Evolutionary conservation across 2,888 invertebrate species (phyloP), one percentile per base, ranked within the genome.

Genomic region (Eilema sororculum): DNA sequence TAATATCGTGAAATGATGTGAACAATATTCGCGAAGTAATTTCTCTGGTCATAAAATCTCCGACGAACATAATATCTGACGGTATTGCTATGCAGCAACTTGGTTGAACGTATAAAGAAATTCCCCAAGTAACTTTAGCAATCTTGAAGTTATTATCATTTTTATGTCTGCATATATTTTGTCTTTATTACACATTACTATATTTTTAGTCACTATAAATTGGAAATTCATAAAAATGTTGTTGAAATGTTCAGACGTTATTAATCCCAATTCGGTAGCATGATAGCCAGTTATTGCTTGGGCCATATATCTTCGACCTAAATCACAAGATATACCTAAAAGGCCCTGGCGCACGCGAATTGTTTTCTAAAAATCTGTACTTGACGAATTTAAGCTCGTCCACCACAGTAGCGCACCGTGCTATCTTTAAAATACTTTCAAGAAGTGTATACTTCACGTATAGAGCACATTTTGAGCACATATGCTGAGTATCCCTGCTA

Each of bases 21-120:
- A 77, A 78, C 77, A 80, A 82, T 82, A 82, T 78, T 80, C 81
- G 73, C 77, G 73, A 77, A 82, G 81, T 82, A 80, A 80, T 82
- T 80, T 82, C 74, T 22, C 8, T 41, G 77, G 71, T 80, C 83
- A 70, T 81, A 80, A 80, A 81, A 81, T 78, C 73, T 74, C 67
- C 77, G 73, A 74, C 66, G 75, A 72, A 75, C 73, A 70, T 78
- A 71, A 77, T 73, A 69, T 73, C 67, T 70, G 33, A 20, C 52
- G 70, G 60, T 72, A 75, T 79, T 77, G 78, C 75, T 68, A 82
- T 78, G 80, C 80, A 80, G 77, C 71, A 76, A 78, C 77, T 77
- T 77, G 56, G 41, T 59, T 65, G 69, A 74, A 76, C 71, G 69
- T 81, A 77, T 79, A 77, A 81, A 81, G 74, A 82, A 79, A 82